Percentiles rank a stretch among this genome's conserved stretches.
Evolutionary conservation across 2,113 vertebrate species (phyloP).

Genomic region (Plestiodon gilberti): DNA sequence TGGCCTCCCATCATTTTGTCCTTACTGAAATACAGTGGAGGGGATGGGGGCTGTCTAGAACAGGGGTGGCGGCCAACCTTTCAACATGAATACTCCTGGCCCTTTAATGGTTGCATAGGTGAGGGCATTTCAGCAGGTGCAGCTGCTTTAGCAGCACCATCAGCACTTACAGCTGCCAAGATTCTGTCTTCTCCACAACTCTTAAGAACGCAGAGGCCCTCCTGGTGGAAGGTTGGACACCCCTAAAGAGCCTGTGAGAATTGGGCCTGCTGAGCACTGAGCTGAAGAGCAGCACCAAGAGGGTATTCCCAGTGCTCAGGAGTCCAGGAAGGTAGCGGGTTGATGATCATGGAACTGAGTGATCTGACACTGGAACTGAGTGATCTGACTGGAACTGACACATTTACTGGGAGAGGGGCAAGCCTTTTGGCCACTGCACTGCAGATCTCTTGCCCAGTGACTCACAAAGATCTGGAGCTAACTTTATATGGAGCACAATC

Average conservation of each 20-base stretch:
- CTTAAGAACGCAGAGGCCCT: too few species aligned
- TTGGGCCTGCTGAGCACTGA: not conserved
- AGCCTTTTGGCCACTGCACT: not conserved
- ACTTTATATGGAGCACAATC: not conserved
- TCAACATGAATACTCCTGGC: too few species aligned
- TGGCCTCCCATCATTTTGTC: too few species aligned
- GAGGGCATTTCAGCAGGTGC: too few species aligned
- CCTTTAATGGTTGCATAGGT: too few species aligned
- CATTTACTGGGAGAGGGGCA: not conserved
- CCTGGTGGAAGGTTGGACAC: not conserved
- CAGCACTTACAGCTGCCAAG: too few species aligned
- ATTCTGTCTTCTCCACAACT: too few species aligned
- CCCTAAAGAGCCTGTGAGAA: not conserved
- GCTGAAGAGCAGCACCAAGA: not conserved
- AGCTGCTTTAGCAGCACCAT: too few species aligned
- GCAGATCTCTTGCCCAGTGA: not conserved
- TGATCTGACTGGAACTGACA: too few species aligned
- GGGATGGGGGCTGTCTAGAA: too few species aligned
- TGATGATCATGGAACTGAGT: not conserved
- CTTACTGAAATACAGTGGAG: too few species aligned
- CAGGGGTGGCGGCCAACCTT: not conserved
- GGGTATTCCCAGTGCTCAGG: not conserved
- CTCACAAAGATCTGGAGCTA: not conserved
- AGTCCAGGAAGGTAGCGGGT: not conserved
- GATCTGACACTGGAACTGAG: not conserved